Evolutionary conservation across 2,113 vertebrate genomes (phyloP).

Genomic region (Cyanoderma ruficeps): DNA sequence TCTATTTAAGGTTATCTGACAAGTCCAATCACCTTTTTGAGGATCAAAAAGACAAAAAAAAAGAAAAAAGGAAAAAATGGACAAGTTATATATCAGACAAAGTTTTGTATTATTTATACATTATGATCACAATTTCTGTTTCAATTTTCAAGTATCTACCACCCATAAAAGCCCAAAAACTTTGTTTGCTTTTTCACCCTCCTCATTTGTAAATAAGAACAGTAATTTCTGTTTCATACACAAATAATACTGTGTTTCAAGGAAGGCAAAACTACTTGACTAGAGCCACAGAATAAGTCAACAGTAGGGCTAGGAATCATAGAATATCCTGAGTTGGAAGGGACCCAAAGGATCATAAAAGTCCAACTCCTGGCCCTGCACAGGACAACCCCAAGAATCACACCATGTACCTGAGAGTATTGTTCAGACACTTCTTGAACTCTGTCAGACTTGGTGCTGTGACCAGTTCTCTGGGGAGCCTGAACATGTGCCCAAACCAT

Average conservation of each 20-base stretch:
- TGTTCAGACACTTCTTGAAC: neutral
- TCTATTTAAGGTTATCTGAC: constrained; percentile 13
- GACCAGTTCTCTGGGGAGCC: neutral
- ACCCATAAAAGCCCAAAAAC: neutral
- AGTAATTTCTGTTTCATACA: neutral
- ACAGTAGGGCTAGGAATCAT: neutral
- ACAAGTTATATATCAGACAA: neutral
- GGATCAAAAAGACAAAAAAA: neutral
- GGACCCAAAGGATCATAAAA: neutral
- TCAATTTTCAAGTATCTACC: neutral
- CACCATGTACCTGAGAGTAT: neutral
- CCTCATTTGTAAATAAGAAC: neutral
- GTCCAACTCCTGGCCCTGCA: neutral
- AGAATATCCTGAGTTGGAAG: neutral
- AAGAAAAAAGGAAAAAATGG: neutral
- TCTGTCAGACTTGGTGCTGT: neutral
- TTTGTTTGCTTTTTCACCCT: neutral
- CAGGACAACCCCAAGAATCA: neutral
- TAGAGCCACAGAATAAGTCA: neutral
- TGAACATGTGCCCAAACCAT: neutral
- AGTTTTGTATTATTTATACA: neutral
- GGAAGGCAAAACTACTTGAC: neutral
- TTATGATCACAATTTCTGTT: neutral
- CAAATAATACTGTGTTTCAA: neutral
- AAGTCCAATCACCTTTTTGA: neutral